Conservation (phyloP, 2,113 vertebrate genomes). For the Hippocampus guttulatus region DNA sequence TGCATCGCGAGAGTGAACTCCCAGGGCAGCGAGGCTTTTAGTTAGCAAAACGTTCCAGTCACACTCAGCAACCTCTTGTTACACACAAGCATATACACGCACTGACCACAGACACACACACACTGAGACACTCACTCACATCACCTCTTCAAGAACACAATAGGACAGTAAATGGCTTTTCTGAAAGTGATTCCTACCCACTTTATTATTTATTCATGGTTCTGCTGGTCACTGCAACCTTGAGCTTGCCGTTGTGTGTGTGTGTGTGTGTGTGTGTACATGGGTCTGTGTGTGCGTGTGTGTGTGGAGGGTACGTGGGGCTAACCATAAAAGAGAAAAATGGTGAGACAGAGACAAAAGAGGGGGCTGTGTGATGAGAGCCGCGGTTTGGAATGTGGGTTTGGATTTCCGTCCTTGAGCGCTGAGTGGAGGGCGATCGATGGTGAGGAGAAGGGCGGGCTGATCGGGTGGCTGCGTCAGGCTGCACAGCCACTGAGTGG, state of each 20-base stretch:
- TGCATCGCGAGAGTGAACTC: constrained; percentile 49
- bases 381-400: constrained; percentile 60
- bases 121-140: constrained; percentile 21
- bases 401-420: constrained; percentile 75
- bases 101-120: constrained; percentile 24
- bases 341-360: constrained; percentile 40
- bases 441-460: constrained; percentile 64
- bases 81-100: constrained; percentile 19
- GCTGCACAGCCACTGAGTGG: constrained; percentile 53
- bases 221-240: constrained; percentile 78
- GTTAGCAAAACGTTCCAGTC: constrained; percentile 59
- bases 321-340: constrained; percentile 51
- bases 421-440: constrained; percentile 70
- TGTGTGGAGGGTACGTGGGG: constrained; percentile 40
- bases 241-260: constrained; percentile 49
- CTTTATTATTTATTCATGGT: constrained; percentile 79
- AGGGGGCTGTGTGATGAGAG: constrained; percentile 30
- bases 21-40: constrained; percentile 48
- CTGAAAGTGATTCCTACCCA: constrained; percentile 74
- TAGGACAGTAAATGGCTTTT: constrained; percentile 75
- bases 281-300: too few species aligned
- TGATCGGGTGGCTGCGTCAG: constrained; percentile 69
- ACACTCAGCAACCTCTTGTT: constrained; percentile 54
- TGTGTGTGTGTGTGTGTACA: constrained; percentile 20
- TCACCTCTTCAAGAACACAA: constrained; percentile 68